These are phyloP conservation scores for Chaitophorus viminalis DNA, from an alignment of 2,888 invertebrate genomes.

Conservation along the genomic window DNA sequence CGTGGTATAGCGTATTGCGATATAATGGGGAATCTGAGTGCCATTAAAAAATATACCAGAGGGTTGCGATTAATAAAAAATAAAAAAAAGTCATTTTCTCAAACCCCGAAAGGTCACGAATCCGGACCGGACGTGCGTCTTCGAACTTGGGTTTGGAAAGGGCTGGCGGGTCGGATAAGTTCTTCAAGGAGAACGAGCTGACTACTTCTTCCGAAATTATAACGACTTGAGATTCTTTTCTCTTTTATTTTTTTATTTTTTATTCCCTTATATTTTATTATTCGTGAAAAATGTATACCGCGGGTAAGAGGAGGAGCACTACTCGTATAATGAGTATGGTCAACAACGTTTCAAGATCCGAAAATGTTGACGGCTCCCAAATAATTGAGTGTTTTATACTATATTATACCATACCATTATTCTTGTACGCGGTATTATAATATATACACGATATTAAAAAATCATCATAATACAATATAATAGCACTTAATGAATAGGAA, in stretches of 20 bases:
- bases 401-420: background rate
- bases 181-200: slow-evolving; percentile 43
- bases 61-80: slow-evolving; percentile 6
- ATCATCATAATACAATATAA: background rate
- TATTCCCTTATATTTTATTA: background rate
- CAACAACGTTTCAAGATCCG: slow-evolving; percentile 32
- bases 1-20: background rate
- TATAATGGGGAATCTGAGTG: slow-evolving; percentile 51
- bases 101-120: slow-evolving; percentile 56
- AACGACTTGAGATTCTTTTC: slow-evolving; percentile 50
- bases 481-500: background rate
- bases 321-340: slow-evolving; percentile 23
- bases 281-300: slow-evolving; percentile 16
- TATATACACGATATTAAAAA: background rate
- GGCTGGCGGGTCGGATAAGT: background rate
- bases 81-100: slow-evolving; percentile 49
- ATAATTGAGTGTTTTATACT: background rate
- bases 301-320: background rate
- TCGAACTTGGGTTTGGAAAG: slow-evolving; percentile 9
- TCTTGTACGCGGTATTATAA: background rate
- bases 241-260: background rate
- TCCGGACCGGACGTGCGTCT: slow-evolving; percentile 57
- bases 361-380: slow-evolving; percentile 2
- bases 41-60: slow-evolving; percentile 44
- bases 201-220: slow-evolving; percentile 44